These are phyloP conservation scores for Magallana ariakensis DNA, from an alignment of 1,140 invertebrate species.

Conservation along the genomic window DNA sequence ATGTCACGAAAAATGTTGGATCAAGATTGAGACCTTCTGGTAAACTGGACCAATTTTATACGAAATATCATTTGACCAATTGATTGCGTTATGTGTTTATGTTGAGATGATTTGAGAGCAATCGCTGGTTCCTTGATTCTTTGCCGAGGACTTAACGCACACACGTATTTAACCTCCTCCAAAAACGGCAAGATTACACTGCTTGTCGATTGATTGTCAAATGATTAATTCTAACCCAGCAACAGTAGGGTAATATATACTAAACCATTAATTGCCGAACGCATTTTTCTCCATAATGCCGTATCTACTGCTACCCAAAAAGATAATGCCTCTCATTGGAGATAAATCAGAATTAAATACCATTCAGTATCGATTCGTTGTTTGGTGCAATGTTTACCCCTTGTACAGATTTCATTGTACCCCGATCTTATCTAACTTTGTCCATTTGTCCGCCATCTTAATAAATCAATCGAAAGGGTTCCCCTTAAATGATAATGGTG, in stretches of 20 bases:
- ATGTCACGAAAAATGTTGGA: no score
- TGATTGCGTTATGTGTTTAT: no score
- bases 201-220: slow-evolving; percentile 7
- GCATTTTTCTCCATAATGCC: slow-evolving; percentile 21
- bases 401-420: not conserved
- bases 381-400: slow-evolving; percentile 22
- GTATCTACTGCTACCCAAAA: slow-evolving; percentile 18
- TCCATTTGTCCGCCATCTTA: slow-evolving; percentile 13
- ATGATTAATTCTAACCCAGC: slow-evolving; percentile 17
- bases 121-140: no score
- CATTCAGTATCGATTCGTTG: slow-evolving; percentile 33
- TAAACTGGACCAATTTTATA: no score
- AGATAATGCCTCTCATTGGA: slow-evolving; percentile 6
- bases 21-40: no score
- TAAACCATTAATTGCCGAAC: not conserved
- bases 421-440: not conserved
- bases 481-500: slow-evolving; percentile 1
- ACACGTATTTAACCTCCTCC: no score
- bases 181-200: no score
- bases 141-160: no score
- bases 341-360: slow-evolving; percentile 22
- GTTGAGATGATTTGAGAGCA: no score
- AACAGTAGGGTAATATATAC: slow-evolving; percentile 5
- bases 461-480: slow-evolving; percentile 21
- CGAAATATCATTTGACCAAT: no score